Conservation (phyloP, 2,113 vertebrate species). For the Brevimyrus niger region DNA sequence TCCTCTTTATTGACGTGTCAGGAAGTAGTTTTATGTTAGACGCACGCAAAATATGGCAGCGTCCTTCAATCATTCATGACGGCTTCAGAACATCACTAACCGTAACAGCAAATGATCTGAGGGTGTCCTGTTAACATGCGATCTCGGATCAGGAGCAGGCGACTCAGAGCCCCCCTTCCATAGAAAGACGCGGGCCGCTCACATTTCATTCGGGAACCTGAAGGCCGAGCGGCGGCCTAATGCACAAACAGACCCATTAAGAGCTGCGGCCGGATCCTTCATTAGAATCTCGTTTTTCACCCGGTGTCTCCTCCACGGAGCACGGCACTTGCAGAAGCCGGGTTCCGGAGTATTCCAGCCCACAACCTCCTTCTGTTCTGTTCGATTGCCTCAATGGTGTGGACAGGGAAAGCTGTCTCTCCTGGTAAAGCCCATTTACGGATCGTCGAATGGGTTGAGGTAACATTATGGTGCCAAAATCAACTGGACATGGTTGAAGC, state of each 20-base stretch:
- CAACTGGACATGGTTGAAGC: background rate
- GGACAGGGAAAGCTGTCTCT: background rate
- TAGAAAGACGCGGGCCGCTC: background rate
- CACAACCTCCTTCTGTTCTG: background rate
- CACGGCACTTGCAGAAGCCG: constrained; percentile 20
- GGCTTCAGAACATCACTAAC: background rate
- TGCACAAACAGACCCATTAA: constrained; percentile 47
- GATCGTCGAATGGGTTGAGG: background rate
- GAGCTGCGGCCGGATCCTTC: constrained; percentile 44
- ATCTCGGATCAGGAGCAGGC: background rate
- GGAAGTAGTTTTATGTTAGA: background rate
- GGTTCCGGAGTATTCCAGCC: constrained; percentile 22
- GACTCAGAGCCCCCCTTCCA: background rate
- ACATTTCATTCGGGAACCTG: constrained; percentile 12
- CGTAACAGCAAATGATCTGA: background rate
- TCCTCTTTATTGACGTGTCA: background rate
- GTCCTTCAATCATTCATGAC: background rate
- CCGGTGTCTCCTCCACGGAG: constrained; percentile 7
- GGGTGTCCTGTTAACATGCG: background rate
- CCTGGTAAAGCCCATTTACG: constrained; percentile 2
- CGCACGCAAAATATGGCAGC: background rate
- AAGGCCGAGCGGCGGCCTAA: constrained; percentile 26
- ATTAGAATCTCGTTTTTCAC: constrained; percentile 50
- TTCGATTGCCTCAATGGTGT: background rate
- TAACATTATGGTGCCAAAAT: background rate